These are phyloP conservation scores for Helleia helle DNA, from an alignment of 2,888 invertebrate species.

Conservation along the genomic window DNA sequence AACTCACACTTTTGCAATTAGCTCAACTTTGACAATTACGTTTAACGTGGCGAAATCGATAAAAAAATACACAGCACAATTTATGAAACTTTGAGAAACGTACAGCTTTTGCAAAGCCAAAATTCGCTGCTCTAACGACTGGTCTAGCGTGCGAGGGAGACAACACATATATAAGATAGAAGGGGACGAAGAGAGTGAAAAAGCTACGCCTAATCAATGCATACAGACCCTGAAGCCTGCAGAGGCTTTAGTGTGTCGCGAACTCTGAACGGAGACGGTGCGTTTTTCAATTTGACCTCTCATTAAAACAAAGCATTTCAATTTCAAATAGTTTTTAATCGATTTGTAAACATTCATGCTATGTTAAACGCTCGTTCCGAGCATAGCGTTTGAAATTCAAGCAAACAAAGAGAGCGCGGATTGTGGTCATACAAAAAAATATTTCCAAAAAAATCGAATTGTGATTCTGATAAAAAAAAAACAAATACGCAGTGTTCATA, in stretches of 20 bases:
- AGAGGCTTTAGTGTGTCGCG: constrained; percentile 55
- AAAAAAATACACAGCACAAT: constrained; percentile 31
- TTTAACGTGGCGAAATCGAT: constrained; percentile 18
- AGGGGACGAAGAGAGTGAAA: constrained; percentile 34
- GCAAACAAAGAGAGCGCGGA: constrained; percentile 4
- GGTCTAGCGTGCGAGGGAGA: constrained; percentile 38
- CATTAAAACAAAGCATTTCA: constrained; percentile 31
- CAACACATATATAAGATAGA: constrained; percentile 26
- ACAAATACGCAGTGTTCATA: constrained; percentile 15
- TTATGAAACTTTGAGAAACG: constrained; percentile 43
- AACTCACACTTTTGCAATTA: background rate
- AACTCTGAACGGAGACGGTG: constrained; percentile 36
- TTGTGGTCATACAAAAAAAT: constrained; percentile 6
- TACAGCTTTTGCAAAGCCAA: constrained; percentile 51
- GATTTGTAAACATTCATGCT: constrained; percentile 23
- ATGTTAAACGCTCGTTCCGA: constrained; percentile 11
- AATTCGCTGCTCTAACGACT: constrained; percentile 52
- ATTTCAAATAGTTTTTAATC: constrained; percentile 23
- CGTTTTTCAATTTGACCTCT: constrained; percentile 20
- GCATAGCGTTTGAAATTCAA: background rate
- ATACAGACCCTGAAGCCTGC: constrained; percentile 51
- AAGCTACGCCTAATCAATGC: constrained; percentile 70
- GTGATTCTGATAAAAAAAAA: constrained; percentile 10
- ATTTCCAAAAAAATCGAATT: constrained; percentile 6
- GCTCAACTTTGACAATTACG: constrained; percentile 1